phyloP scores from a whole-genome alignment of 2,797 vertebrate genomes.

The Petrocephalus sullivani region DNA sequence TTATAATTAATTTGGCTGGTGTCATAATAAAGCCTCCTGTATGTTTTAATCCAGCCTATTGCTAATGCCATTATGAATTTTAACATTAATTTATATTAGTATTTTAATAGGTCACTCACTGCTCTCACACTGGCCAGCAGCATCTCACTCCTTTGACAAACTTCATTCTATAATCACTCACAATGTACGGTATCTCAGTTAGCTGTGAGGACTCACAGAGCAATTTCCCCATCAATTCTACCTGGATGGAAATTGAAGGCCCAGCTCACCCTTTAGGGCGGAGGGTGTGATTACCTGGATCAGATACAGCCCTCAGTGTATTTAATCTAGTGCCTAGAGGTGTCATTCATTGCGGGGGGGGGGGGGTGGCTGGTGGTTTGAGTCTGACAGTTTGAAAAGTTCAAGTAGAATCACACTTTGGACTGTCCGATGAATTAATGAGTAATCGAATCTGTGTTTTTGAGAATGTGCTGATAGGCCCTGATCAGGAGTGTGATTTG shows the following conservation, averaged over 20 bases:
- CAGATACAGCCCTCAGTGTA: background rate
- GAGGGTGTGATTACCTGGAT: constrained; percentile 7
- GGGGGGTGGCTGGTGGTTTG: background rate
- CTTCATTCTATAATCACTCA: background rate
- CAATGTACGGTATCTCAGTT: background rate
- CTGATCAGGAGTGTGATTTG: background rate
- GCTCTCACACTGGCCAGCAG: background rate
- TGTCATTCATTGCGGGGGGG: background rate
- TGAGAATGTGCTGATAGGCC: background rate
- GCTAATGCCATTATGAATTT: background rate
- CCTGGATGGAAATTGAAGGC: background rate
- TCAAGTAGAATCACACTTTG: background rate
- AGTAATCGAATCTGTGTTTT: background rate
- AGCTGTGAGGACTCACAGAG: background rate
- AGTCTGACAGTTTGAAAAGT: background rate
- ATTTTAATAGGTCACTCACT: background rate
- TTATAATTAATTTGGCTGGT: background rate
- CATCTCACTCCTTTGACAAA: background rate
- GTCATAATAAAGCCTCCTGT: background rate
- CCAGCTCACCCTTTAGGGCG: background rate
- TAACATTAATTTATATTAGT: background rate
- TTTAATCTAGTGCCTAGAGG: background rate
- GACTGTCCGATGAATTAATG: background rate
- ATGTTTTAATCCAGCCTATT: background rate
- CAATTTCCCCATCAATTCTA: background rate